phyloP scores from a whole-genome alignment of 2,797 vertebrate species.

The Thalassophryne amazonica region DNA sequence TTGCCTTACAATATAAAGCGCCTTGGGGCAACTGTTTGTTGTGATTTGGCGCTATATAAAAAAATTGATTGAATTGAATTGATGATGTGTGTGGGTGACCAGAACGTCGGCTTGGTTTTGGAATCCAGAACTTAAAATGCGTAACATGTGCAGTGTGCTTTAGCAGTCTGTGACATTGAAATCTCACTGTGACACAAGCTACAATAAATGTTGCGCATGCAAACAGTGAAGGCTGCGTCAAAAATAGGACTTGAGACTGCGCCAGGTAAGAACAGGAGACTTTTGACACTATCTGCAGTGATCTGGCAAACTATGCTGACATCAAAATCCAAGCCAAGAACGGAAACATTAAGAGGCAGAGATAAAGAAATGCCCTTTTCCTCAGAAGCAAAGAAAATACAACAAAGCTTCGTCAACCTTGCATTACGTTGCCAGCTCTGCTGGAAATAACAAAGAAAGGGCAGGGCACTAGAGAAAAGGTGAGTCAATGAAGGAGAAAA shows the following conservation, averaged over 20 bases:
- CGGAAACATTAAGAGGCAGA: neutral
- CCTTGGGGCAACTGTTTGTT: too few species aligned
- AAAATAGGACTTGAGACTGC: neutral
- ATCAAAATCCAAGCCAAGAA: neutral
- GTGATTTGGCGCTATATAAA: too few species aligned
- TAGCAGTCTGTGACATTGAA: constrained; percentile 18
- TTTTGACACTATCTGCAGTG: neutral
- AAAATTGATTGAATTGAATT: too few species aligned
- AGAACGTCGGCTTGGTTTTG: constrained; percentile 16
- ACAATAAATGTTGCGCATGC: constrained; percentile 5
- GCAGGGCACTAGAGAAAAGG: neutral
- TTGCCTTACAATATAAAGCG: too few species aligned
- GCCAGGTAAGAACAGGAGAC: neutral
- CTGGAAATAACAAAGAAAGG: constrained; percentile 12
- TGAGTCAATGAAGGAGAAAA: constrained; percentile 35
- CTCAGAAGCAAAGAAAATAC: neutral
- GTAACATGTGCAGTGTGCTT: constrained; percentile 17
- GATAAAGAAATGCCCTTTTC: neutral
- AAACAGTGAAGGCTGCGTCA: constrained; percentile 3
- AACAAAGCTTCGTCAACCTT: neutral
- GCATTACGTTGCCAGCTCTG: constrained; percentile 1
- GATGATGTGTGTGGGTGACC: constrained; percentile 1
- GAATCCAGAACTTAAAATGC: constrained; percentile 21
- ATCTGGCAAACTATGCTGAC: constrained; percentile 9
- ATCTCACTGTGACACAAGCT: constrained; percentile 22